These are phyloP conservation scores for Marmota monax DNA, from an alignment of 2,113 vertebrate genomes.

Conservation along the genomic window DNA sequence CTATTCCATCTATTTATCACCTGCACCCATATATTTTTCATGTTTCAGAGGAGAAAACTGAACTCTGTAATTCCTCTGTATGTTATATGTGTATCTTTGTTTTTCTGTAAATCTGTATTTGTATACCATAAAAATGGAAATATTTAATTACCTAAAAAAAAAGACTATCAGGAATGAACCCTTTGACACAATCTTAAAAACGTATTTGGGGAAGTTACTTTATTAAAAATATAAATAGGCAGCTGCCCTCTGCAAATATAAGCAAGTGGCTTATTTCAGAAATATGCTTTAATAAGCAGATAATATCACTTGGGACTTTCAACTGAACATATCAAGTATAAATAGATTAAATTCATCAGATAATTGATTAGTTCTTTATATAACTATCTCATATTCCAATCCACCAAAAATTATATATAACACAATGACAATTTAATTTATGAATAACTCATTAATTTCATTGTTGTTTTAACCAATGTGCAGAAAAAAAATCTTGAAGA, in stretches of 20 bases:
- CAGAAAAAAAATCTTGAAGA: conserved; percentile 44
- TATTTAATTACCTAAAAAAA: background rate
- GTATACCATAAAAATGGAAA: background rate
- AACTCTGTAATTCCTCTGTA: background rate
- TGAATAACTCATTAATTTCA: conserved; percentile 53
- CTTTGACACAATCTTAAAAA: background rate
- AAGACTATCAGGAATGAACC: background rate
- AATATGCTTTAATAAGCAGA: conserved; percentile 44
- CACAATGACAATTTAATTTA: conserved; percentile 39
- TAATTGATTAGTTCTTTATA: conserved; percentile 42
- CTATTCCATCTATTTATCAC: background rate
- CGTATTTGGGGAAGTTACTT: conserved; percentile 15
- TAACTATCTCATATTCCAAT: background rate
- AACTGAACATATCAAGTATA: conserved; percentile 60
- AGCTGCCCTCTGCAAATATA: conserved; percentile 19
- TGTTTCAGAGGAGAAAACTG: background rate
- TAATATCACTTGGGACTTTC: background rate
- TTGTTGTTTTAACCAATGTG: conserved; percentile 3
- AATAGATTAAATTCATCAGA: conserved; percentile 54
- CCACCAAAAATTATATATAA: conserved; percentile 24
- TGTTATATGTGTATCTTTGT: background rate
- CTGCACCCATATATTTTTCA: background rate
- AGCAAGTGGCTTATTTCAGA: conserved; percentile 16
- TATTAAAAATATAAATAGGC: conserved; percentile 2
- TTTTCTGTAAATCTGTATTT: conserved; percentile 39